Evolutionary conservation across 2,888 invertebrate species (phyloP).

Genomic region (Acrobasis consociella): DNA sequence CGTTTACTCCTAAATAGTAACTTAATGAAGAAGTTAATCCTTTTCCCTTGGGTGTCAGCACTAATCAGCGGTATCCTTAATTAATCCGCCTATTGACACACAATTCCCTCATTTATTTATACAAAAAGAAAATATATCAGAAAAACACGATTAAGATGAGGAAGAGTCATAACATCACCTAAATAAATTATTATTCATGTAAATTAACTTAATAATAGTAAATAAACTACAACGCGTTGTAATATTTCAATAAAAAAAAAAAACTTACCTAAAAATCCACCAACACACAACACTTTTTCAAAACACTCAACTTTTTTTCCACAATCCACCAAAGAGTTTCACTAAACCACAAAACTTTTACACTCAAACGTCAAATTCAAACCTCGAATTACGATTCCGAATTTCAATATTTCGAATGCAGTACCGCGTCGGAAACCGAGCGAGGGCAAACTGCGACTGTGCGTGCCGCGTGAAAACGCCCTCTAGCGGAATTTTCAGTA

Average conservation of each 20-base stretch:
- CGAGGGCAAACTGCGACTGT: conserved; percentile 20
- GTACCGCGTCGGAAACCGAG: conserved; percentile 8
- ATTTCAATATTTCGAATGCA: conserved; percentile 7
- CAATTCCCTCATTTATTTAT: background rate
- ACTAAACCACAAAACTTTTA: conserved; percentile 9
- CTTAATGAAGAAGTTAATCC: background rate
- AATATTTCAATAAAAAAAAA: background rate
- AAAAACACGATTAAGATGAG: background rate
- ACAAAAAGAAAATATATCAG: background rate
- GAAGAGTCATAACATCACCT: background rate
- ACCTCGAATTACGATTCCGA: conserved; percentile 10
- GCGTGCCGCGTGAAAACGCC: conserved; percentile 13
- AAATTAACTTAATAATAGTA: too few relatives aligned
- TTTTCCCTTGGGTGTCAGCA: background rate
- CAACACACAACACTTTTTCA: background rate
- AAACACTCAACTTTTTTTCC: conserved; percentile 15
- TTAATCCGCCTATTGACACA: background rate
- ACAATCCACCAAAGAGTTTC: conserved; percentile 13
- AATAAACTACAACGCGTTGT: too few relatives aligned
- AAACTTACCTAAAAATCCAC: conserved; percentile 5
- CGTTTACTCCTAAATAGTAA: background rate
- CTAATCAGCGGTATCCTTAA: background rate
- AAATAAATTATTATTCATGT: background rate
- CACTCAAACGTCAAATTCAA: conserved; percentile 16
- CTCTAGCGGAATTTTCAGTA: conserved; percentile 20